These are phyloP conservation scores for Leptopterna dolabrata DNA, from an alignment of 2,888 invertebrate genomes.

Conservation along the genomic window DNA sequence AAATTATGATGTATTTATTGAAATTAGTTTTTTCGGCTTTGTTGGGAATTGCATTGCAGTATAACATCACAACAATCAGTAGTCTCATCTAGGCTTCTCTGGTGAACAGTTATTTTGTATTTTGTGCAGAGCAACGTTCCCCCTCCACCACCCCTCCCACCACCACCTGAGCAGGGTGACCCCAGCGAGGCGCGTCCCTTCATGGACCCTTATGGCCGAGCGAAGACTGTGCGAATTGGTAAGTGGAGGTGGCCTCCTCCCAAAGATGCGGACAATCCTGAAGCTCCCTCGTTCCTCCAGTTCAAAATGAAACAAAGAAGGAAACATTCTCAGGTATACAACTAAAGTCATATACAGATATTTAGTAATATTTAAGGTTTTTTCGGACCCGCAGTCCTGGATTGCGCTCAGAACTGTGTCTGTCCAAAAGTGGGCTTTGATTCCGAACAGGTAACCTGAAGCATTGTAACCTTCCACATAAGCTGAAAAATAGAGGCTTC, in stretches of 20 bases:
- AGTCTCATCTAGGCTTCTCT: too few species aligned
- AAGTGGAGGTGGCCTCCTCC: constrained; percentile 97
- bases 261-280: constrained; percentile 77
- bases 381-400: too few species aligned
- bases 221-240: constrained; percentile 93
- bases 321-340: constrained; percentile 74
- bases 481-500: too few species aligned
- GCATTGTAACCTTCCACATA: too few species aligned
- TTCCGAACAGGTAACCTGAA: too few species aligned
- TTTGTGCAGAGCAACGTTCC: constrained; percentile 61
- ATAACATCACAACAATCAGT: too few species aligned
- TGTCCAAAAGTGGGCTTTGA: too few species aligned
- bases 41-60: too few species aligned
- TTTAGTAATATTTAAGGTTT: neutral
- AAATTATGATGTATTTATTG: too few species aligned
- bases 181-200: constrained; percentile 86
- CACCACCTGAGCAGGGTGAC: constrained; percentile 82
- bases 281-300: constrained; percentile 77
- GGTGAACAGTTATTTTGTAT: too few species aligned
- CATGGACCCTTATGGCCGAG: constrained; percentile 90
- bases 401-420: too few species aligned
- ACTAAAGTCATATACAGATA: neutral
- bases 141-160: constrained; percentile 92
- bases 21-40: too few species aligned
- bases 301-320: constrained; percentile 88